Evolutionary conservation across 2,797 vertebrate species (phyloP).

Genomic region (Galagoides demidoff): DNA sequence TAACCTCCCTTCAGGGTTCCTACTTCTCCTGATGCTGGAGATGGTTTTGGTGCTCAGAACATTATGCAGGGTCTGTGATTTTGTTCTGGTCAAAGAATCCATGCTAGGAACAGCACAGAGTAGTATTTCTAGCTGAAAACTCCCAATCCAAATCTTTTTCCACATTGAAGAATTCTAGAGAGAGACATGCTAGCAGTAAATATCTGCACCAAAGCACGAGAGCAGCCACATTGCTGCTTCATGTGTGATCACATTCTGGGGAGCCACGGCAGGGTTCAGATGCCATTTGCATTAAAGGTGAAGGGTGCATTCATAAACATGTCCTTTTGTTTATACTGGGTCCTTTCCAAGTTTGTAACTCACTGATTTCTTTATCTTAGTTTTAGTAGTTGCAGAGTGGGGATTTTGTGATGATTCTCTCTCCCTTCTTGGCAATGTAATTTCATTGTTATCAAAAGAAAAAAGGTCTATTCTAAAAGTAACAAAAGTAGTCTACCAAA

Average conservation of each 20-base stretch:
- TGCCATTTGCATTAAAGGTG: too few relatives aligned
- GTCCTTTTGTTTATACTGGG: neutral
- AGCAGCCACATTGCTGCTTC: neutral
- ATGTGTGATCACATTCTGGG: neutral
- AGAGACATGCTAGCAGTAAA: rapidly evolving
- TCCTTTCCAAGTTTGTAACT: constrained; percentile 12
- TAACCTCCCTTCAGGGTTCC: neutral
- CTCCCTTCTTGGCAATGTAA: neutral
- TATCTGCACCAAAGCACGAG: rapidly evolving
- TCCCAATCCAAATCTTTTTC: neutral
- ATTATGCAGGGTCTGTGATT: rapidly evolving
- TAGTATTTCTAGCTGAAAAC: neutral
- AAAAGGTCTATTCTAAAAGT: neutral
- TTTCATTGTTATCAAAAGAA: neutral
- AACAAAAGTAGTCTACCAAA: neutral
- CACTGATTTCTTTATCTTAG: neutral
- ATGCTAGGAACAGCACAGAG: neutral
- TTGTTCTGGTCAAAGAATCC: neutral
- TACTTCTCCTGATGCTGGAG: neutral
- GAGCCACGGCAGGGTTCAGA: neutral
- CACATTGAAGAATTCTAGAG: neutral
- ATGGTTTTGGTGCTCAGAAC: neutral
- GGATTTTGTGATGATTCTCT: neutral
- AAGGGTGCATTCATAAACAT: neutral
- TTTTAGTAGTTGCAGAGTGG: neutral